Evolutionary conservation across 2,113 vertebrate genomes (phyloP).

Genomic region (Dendropsophus ebraccatus): DNA sequence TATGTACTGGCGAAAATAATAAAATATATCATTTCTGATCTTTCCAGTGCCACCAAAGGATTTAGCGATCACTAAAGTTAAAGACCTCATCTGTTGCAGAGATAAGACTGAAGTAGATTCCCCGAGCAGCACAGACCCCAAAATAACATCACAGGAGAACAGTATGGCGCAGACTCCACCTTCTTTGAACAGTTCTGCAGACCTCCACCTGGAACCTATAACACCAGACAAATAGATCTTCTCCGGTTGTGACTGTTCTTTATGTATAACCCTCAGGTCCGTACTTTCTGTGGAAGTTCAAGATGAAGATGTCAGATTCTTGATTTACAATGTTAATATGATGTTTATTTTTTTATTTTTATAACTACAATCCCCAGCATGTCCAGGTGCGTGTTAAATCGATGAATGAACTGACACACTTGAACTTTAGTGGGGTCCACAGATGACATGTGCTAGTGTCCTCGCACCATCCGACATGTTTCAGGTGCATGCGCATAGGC

Average conservation of each 20-base stretch:
- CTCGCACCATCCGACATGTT: too few species aligned
- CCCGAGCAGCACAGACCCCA: background rate
- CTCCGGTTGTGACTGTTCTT: background rate
- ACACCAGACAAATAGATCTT: background rate
- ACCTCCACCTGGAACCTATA: background rate
- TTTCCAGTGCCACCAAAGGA: background rate
- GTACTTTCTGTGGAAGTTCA: background rate
- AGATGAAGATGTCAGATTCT: too few species aligned
- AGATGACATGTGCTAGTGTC: too few species aligned
- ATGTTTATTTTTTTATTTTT: too few species aligned
- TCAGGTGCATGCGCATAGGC: too few species aligned
- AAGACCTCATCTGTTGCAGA: background rate
- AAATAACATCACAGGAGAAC: background rate
- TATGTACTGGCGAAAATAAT: too few species aligned
- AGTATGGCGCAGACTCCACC: background rate
- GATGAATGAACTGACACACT: too few species aligned
- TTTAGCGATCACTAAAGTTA: background rate
- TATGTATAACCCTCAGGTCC: background rate
- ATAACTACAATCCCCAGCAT: too few species aligned
- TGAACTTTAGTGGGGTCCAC: too few species aligned
- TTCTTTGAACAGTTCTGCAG: accelerated
- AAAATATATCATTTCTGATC: background rate
- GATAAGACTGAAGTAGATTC: background rate
- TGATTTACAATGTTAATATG: too few species aligned
- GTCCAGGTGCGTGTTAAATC: too few species aligned